Conservation (phyloP, 35 echinoderm and acorn worm species). For the Ophiothrix spiculata region DNA sequence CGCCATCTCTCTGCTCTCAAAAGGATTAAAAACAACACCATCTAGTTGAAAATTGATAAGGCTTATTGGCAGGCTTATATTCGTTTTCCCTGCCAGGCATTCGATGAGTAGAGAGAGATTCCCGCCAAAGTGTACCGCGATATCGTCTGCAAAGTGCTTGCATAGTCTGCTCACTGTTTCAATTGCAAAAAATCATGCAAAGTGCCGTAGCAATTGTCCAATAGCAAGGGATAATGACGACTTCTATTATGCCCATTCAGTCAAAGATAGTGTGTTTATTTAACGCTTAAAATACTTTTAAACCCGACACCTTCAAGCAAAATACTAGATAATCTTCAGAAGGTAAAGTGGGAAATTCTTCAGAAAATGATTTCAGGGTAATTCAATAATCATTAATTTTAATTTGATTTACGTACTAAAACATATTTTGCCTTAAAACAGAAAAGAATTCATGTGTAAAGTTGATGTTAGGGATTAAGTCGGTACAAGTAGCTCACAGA, state of each 20-base stretch:
- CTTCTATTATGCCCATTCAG: not conserved
- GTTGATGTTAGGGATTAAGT: not conserved
- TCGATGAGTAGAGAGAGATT: not conserved
- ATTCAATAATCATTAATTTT: constrained; percentile 10
- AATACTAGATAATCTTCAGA: not conserved
- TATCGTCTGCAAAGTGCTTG: not conserved
- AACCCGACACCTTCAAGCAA: not conserved
- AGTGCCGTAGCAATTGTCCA: constrained; percentile 10
- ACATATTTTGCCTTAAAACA: not conserved
- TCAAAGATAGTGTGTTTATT: constrained; percentile 7
- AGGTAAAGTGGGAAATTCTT: not conserved
- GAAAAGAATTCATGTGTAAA: not conserved
- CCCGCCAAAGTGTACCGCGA: not conserved
- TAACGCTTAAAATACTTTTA: not conserved
- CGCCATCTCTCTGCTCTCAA: not conserved
- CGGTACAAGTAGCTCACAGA: not conserved
- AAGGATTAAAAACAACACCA: constrained; percentile 9
- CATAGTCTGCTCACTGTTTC: not conserved
- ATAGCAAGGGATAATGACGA: constrained; percentile 6
- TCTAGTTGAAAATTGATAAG: constrained; percentile 13
- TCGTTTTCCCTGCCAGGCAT: not conserved
- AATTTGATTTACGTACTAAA: constrained; percentile 7
- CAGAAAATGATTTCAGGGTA: not conserved
- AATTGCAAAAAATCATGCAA: not conserved
- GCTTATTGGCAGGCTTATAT: constrained; percentile 12